Evolutionary conservation across 1,140 invertebrate species (phyloP).

Genomic region (Apis florea): DNA sequence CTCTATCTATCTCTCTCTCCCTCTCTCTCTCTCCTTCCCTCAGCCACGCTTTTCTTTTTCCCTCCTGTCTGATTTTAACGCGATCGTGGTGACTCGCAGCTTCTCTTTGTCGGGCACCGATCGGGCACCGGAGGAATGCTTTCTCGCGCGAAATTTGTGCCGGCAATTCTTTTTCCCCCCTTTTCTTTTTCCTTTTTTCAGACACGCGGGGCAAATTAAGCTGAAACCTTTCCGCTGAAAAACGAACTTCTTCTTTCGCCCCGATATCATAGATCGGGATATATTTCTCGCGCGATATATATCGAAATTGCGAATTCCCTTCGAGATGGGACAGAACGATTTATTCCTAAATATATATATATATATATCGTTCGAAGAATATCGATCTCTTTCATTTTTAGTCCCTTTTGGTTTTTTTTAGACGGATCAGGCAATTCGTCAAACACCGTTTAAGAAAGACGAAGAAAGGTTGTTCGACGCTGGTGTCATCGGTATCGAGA

Average conservation of each 20-base stretch:
- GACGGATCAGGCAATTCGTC: too few species aligned
- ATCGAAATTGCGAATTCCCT: neutral
- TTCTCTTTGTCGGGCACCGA: conserved; percentile 23
- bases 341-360: too few species aligned
- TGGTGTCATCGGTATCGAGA: conserved; percentile 5
- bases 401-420: too few species aligned
- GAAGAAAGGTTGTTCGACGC: neutral
- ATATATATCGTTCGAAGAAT: conserved; percentile 1
- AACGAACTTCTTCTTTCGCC: conserved; percentile 11
- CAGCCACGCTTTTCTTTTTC: neutral
- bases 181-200: neutral
- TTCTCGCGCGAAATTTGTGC: conserved; percentile 31
- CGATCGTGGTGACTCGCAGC: neutral
- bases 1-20: neutral
- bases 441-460: too few species aligned
- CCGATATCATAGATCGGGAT: neutral
- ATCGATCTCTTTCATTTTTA: neutral
- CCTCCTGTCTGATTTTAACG: neutral
- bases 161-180: neutral
- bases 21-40: conserved; percentile 10
- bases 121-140: conserved; percentile 43
- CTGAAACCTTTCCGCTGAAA: conserved; percentile 11
- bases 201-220: conserved; percentile 24
- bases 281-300: neutral
- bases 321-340: neutral